Percentiles rank a stretch among this genome's conserved stretches.
Evolutionary conservation across 35 echinoderm and acorn worm species (phyloP).

Genomic region (Chiridota heheva): DNA sequence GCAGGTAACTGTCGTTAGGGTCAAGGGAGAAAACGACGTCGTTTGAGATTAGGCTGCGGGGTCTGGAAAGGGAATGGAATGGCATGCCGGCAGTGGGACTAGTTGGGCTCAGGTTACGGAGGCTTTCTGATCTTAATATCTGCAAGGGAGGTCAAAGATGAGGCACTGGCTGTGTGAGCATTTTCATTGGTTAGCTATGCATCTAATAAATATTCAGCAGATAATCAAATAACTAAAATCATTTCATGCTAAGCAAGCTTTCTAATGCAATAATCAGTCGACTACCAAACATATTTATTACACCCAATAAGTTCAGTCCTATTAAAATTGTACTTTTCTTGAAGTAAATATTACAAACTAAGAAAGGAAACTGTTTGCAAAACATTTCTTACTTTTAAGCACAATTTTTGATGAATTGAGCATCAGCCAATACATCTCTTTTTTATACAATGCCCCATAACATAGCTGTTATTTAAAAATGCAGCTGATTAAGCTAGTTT

Average conservation of each 20-base stretch:
- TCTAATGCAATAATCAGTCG: not conserved
- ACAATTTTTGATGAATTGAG: too few species aligned
- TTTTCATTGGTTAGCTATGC: not conserved
- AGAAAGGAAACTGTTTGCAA: too few species aligned
- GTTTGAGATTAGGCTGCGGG: conserved; percentile 43
- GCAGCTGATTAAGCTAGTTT: too few species aligned
- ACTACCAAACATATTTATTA: not conserved
- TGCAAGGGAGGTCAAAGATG: conserved; percentile 38
- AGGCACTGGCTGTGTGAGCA: not conserved
- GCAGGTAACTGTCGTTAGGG: too few species aligned
- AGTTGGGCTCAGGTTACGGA: conserved; percentile 71
- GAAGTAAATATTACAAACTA: too few species aligned
- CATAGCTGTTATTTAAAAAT: too few species aligned
- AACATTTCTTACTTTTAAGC: too few species aligned
- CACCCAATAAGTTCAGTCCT: not conserved
- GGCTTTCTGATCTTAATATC: conserved; percentile 73
- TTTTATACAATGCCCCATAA: too few species aligned
- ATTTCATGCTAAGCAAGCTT: not conserved
- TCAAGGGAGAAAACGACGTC: conserved; percentile 10
- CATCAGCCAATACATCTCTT: too few species aligned
- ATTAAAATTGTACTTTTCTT: not conserved
- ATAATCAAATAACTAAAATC: not conserved
- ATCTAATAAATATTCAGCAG: not conserved
- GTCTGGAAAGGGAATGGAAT: conserved; percentile 30
- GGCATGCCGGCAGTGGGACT: conserved; percentile 36